phyloP scores from a whole-genome alignment of 2,888 invertebrate species.

The Blera fallax region DNA sequence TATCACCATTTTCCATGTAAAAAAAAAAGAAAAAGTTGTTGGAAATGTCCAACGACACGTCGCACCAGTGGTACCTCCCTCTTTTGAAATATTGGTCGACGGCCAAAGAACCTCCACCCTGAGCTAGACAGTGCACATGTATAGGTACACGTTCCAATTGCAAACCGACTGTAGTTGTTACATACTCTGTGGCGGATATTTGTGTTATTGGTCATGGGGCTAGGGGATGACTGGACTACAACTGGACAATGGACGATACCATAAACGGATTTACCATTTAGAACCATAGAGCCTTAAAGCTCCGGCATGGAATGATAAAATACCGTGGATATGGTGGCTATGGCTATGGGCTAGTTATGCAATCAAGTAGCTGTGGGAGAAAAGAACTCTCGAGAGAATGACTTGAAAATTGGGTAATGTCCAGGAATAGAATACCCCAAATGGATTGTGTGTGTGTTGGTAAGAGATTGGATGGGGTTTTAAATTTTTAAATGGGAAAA shows the following conservation, averaged over 20 bases:
- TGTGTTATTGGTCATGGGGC: conserved; percentile 29
- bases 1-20: conserved; percentile 14
- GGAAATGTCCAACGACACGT: conserved; percentile 25
- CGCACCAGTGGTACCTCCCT: background rate
- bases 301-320: conserved; percentile 17
- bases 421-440: background rate
- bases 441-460: background rate
- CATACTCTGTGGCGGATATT: conserved; percentile 17
- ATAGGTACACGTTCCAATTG: conserved; percentile 18
- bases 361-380: background rate
- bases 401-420: conserved; percentile 7
- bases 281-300: conserved; percentile 11
- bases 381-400: background rate
- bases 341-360: conserved; percentile 5
- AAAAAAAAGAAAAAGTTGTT: background rate
- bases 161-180: conserved; percentile 52
- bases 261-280: conserved; percentile 48
- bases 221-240: conserved; percentile 12
- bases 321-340: background rate
- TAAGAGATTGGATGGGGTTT: background rate
- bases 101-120: conserved; percentile 6
- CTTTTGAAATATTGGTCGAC: conserved; percentile 21
- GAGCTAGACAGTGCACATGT: background rate
- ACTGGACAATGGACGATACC: conserved; percentile 39
- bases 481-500: background rate